Evolutionary conservation across 2,888 invertebrate genomes (phyloP).

Genomic region (Oegoconia quadripuncta): DNA sequence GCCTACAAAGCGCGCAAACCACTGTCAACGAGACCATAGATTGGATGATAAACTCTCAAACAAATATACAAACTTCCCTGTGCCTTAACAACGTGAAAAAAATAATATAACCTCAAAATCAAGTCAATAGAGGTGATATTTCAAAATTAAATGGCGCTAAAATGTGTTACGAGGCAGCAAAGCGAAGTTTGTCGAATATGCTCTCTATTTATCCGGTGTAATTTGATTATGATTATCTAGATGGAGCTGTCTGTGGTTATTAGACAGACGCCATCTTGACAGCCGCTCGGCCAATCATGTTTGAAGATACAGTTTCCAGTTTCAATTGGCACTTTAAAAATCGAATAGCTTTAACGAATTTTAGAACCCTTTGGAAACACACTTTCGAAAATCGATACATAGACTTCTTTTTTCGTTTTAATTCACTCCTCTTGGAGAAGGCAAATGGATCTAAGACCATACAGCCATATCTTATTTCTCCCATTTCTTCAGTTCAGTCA

Average conservation of each 20-base stretch:
- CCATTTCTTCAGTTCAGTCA: no score
- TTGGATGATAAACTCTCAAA: conserved; percentile 35
- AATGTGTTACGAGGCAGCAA: conserved; percentile 1
- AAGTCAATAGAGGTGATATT: conserved; percentile 14
- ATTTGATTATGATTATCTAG: conserved; percentile 69
- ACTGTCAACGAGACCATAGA: conserved; percentile 47
- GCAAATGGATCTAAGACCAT: no score
- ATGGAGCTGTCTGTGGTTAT: conserved; percentile 68
- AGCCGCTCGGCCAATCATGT: conserved; percentile 43
- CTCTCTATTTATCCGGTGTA: conserved; percentile 35
- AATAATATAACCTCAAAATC: conserved; percentile 5
- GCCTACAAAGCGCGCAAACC: conserved; percentile 46
- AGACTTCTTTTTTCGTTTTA: no score
- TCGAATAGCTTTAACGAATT: no score
- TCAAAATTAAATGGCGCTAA: conserved; percentile 1
- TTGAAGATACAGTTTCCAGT: conserved; percentile 8
- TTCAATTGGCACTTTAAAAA: no score
- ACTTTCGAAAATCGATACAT: no score
- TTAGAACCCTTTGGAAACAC: no score
- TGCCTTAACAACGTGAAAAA: background rate
- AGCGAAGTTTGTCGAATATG: conserved; percentile 13
- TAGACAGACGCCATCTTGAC: conserved; percentile 53
- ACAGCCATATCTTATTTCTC: no score
- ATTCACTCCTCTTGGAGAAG: no score
- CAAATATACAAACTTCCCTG: conserved; percentile 4